These are phyloP conservation scores for Platysternon megacephalum DNA, from an alignment of 2,113 vertebrate genomes.

Conservation along the genomic window DNA sequence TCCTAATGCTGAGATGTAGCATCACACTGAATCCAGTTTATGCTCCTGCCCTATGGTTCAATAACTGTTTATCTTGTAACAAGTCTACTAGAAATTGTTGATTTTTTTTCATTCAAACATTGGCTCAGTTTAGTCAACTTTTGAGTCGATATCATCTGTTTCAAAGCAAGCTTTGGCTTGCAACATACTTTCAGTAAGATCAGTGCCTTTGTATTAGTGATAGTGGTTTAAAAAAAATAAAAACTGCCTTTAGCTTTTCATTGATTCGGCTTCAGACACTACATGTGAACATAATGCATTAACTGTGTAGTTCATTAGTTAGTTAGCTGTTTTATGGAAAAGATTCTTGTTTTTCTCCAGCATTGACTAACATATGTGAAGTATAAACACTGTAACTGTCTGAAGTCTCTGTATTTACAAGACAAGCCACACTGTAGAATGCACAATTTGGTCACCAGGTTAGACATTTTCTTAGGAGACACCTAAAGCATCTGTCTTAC, in stretches of 20 bases:
- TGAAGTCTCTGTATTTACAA: neutral
- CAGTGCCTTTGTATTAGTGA: slow-evolving; percentile 19
- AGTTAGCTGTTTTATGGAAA: neutral
- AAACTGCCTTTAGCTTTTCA: neutral
- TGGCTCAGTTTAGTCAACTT: slow-evolving; percentile 15
- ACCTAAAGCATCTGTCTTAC: neutral
- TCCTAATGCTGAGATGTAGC: neutral
- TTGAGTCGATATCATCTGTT: slow-evolving; percentile 48
- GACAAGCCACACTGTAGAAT: neutral
- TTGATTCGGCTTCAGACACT: neutral
- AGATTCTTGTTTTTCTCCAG: slow-evolving; percentile 1
- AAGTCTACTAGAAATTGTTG: slow-evolving; percentile 6
- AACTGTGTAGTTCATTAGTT: neutral
- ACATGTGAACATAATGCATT: neutral
- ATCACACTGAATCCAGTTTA: neutral
- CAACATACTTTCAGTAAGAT: neutral
- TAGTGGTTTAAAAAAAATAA: neutral
- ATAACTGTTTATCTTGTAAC: neutral
- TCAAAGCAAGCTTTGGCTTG: slow-evolving; percentile 37
- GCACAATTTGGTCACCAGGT: neutral
- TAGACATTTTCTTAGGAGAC: neutral
- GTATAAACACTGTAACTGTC: neutral
- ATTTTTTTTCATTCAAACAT: slow-evolving; percentile 42
- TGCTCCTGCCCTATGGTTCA: neutral
- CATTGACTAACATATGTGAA: neutral